These are phyloP conservation scores for Nasonia giraulti DNA, from an alignment of 1,140 invertebrate species.

Conservation along the genomic window DNA sequence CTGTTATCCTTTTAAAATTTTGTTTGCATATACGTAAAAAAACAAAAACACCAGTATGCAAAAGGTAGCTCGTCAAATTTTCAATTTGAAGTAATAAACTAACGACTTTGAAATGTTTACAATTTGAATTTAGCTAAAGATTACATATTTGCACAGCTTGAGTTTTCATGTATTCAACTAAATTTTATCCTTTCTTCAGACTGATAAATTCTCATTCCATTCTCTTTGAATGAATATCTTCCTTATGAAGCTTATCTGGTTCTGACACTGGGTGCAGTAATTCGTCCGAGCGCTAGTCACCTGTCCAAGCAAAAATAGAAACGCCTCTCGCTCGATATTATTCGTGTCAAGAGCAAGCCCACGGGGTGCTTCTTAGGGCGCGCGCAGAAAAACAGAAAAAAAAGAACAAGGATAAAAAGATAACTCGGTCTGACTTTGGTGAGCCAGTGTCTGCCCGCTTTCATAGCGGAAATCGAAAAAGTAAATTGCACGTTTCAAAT, in stretches of 20 bases:
- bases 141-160: too few relatives aligned
- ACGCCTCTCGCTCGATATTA: slow-evolving; percentile 66
- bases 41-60: too few relatives aligned
- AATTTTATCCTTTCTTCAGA: background rate
- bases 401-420: background rate
- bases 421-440: background rate
- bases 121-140: too few relatives aligned
- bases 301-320: slow-evolving; percentile 63
- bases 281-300: background rate
- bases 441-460: background rate
- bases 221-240: background rate
- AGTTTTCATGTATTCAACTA: too few relatives aligned
- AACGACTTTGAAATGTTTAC: too few relatives aligned
- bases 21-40: too few relatives aligned
- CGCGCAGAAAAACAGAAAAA: background rate
- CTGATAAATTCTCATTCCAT: background rate
- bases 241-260: background rate
- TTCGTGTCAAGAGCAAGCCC: slow-evolving; percentile 65
- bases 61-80: too few relatives aligned
- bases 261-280: background rate
- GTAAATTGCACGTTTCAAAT: too few relatives aligned
- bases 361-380: slow-evolving; percentile 36
- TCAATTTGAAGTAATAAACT: too few relatives aligned
- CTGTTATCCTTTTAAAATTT: too few relatives aligned
- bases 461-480: too few relatives aligned